These are phyloP conservation scores for Lingula anatina DNA, from an alignment of 2,888 invertebrate genomes.

Conservation along the genomic window DNA sequence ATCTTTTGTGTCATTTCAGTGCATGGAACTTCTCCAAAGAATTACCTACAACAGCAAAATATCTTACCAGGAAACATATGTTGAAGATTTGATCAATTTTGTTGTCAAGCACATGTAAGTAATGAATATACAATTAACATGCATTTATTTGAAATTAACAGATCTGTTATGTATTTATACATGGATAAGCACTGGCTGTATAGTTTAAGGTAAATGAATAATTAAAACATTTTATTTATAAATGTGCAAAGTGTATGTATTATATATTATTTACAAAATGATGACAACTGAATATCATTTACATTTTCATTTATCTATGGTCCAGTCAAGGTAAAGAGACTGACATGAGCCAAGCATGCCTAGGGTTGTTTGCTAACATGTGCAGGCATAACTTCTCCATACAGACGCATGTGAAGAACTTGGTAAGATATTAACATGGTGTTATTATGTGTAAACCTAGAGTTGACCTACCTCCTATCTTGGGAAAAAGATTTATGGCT, in stretches of 20 bases:
- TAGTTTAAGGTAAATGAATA: too few relatives aligned
- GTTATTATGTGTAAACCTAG: not conserved
- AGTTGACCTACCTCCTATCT: too few relatives aligned
- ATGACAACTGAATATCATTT: too few relatives aligned
- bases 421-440: slow-evolving; percentile 18
- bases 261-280: too few relatives aligned
- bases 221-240: too few relatives aligned
- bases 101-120: slow-evolving; percentile 37
- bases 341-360: slow-evolving; percentile 27
- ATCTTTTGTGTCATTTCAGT: too few relatives aligned
- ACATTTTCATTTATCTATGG: too few relatives aligned
- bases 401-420: slow-evolving; percentile 35
- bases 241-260: too few relatives aligned
- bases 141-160: not conserved
- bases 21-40: slow-evolving; percentile 36
- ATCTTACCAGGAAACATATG: slow-evolving; percentile 33
- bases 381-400: slow-evolving; percentile 37
- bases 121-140: too few relatives aligned
- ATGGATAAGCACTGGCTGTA: too few relatives aligned
- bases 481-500: too few relatives aligned
- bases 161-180: not conserved
- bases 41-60: slow-evolving; percentile 41
- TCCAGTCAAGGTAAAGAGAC: slow-evolving; percentile 14
- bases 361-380: slow-evolving; percentile 43
- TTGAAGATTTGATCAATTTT: slow-evolving; percentile 35